Base-by-base conservation (phyloP, 2,113 vertebrate genomes). In the Protobothrops flavoviridis region DNA sequence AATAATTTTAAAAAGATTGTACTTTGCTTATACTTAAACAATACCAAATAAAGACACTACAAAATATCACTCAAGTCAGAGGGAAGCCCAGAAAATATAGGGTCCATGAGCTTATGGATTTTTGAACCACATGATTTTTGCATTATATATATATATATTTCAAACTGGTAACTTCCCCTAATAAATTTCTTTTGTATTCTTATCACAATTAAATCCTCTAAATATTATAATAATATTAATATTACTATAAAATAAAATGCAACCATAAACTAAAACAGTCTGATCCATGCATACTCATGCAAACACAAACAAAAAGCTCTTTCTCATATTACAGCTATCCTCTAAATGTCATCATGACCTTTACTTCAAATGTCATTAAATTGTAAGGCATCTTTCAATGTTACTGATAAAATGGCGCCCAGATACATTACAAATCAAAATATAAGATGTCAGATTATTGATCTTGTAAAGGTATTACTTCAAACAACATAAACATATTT, bases 331-430 rank as follows among this genome's bases (percentile, higher is more conserved):
- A 9, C 17, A 39, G 69, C 69, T 33, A 81, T 81, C 69, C 33
- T 81, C 17, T 81, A 81, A 81, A 81, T 81, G 69, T 81, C 17
- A 81, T 81, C 33, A 39, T 85, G 89, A 88, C 69, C 93, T 93
- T 9, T 89, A 94, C 74, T 87, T 55, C 74, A 94, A 92, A 74
- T 92, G 94, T 95, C 91, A 55, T 94, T 88, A 94, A 61, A 45
- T 93, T 95, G 24, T 0, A 94, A 48, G 10, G 33, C 53, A 93
- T 93, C n/a, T 9, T 48, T 26, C 24, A 90, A 88, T 39, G 91
- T 95, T 50, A 69, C 91, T 21, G 91, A 85, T 81, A 64, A 69
- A 92, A 92, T 26, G 74, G 53, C 93, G 95, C 93, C 11, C 29
- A 43, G 87, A 81, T 92, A 59, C 3, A 64, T 45, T 53, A 7